These are phyloP conservation scores for Phalloptychus januarius DNA, from an alignment of 2,797 vertebrate genomes.

Conservation along the genomic window DNA sequence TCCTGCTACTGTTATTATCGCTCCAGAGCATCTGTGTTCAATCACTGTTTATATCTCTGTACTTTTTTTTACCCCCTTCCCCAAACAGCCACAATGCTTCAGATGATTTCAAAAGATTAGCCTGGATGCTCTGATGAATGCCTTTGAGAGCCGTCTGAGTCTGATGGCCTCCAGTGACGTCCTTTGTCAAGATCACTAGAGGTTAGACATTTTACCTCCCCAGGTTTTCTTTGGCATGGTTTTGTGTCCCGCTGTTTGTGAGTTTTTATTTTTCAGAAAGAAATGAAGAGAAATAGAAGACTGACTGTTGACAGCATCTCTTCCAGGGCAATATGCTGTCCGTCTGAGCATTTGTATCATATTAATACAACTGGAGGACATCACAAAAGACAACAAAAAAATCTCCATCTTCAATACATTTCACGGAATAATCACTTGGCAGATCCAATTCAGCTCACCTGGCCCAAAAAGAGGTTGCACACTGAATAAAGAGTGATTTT, in stretches of 20 bases:
- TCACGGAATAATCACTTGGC: conserved; percentile 32
- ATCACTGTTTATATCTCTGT: conserved; percentile 41
- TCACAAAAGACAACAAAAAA: not conserved
- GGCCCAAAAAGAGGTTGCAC: conserved; percentile 11
- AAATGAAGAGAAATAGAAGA: conserved; percentile 46
- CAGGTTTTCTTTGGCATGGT: conserved; percentile 47
- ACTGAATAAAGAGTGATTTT: conserved; percentile 47
- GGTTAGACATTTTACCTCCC: conserved; percentile 49
- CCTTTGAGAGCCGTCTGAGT: conserved; percentile 54
- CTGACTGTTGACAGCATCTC: conserved; percentile 30
- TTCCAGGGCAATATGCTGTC: conserved; percentile 14
- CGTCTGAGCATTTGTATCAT: not conserved
- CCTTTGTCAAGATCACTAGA: conserved; percentile 60
- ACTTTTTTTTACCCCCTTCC: not conserved
- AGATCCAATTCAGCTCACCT: conserved; percentile 14
- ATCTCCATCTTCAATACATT: not conserved
- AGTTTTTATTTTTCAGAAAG: conserved; percentile 39
- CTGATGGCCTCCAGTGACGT: conserved; percentile 46
- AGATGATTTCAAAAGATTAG: conserved; percentile 27
- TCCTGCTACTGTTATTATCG: conserved; percentile 27
- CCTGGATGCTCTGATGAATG: conserved; percentile 37
- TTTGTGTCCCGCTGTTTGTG: conserved; percentile 54
- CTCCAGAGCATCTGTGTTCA: conserved; percentile 42
- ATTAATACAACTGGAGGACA: conserved; percentile 19
- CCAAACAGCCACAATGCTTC: conserved; percentile 22